Evolutionary conservation across 2,797 vertebrate species (phyloP).

Genomic region (Taeniopygia guttata): DNA sequence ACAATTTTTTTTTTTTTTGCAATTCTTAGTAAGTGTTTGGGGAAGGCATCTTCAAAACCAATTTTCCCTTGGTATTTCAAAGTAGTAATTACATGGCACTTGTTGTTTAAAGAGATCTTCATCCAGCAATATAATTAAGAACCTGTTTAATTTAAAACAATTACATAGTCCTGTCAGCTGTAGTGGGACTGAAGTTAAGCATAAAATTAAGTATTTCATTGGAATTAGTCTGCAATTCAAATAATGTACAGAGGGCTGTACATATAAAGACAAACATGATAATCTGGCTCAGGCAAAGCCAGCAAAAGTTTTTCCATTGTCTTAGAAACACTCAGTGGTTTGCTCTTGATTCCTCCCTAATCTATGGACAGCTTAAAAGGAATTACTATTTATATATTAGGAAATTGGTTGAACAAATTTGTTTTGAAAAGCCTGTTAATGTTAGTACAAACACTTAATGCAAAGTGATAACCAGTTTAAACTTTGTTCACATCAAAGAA

Average conservation of each 20-base stretch:
- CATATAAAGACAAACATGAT: not conserved
- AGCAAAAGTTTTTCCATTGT: not conserved
- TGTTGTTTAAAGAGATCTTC: not conserved
- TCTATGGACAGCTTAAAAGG: not conserved
- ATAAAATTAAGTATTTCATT: not conserved
- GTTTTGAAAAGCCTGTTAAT: not conserved
- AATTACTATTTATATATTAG: not conserved
- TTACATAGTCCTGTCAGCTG: not conserved
- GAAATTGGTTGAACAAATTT: not conserved
- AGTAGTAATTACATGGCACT: not conserved
- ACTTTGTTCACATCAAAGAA: not conserved
- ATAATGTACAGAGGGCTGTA: not conserved
- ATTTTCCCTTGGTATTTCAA: not conserved
- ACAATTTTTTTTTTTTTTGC: not conserved
- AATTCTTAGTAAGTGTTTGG: not conserved
- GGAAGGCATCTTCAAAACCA: not conserved
- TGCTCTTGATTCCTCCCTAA: not conserved
- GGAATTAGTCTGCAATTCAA: not conserved
- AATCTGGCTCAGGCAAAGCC: not conserved
- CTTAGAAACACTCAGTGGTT: not conserved
- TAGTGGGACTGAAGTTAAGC: not conserved
- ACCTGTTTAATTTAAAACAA: slow-evolving; percentile 23
- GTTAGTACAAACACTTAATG: fast-evolving
- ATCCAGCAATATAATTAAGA: not conserved
- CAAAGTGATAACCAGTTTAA: not conserved